phyloP scores from a whole-genome alignment of 2,797 vertebrate species.

The Rhinatrema bivittatum region DNA sequence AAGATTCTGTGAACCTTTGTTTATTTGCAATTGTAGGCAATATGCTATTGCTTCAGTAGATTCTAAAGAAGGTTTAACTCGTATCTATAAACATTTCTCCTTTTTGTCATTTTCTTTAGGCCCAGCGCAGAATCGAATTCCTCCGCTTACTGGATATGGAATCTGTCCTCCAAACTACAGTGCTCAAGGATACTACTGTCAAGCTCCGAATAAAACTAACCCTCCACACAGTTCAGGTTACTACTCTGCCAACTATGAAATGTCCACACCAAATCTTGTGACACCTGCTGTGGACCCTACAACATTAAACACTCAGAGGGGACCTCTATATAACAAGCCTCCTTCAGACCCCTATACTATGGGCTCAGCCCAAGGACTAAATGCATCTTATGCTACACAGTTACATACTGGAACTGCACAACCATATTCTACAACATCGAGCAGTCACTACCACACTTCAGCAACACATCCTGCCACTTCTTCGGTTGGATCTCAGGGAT shows the following conservation, averaged over 20 bases:
- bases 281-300: constrained; percentile 40
- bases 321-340: constrained; percentile 45
- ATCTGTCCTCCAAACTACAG: constrained; percentile 60
- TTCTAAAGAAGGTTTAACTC: no score
- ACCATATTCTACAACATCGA: constrained; percentile 42
- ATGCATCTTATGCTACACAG: constrained; percentile 33
- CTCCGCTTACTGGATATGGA: constrained; percentile 62
- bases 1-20: no score
- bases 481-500: constrained; percentile 65
- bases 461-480: constrained; percentile 52
- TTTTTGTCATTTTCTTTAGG: constrained; percentile 51
- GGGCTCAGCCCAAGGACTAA: constrained; percentile 37
- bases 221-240: constrained; percentile 58
- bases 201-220: constrained; percentile 67
- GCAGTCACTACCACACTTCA: constrained; percentile 46
- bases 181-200: constrained; percentile 54
- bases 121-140: constrained; percentile 66
- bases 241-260: constrained; percentile 66
- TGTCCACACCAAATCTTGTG: constrained; percentile 50
- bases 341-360: constrained; percentile 23
- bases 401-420: constrained; percentile 62
- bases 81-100: no score
- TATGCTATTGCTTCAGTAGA: no score
- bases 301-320: constrained; percentile 40
- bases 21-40: no score